phyloP scores from a whole-genome alignment of 2,888 invertebrate genomes.

The Leucophora obtusa region DNA sequence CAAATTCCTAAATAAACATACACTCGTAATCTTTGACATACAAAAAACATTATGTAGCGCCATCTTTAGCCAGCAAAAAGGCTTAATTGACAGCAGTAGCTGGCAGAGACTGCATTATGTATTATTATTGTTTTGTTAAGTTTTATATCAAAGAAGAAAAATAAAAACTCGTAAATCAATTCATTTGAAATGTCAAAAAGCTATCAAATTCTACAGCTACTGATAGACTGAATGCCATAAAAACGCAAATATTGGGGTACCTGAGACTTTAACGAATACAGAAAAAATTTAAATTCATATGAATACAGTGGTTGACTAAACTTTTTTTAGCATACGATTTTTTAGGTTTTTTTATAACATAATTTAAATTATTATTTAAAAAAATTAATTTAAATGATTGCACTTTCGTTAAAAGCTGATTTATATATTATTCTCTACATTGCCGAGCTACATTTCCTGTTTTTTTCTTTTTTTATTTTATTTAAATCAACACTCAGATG shows the following conservation, averaged over 20 bases:
- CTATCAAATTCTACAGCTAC: conserved; percentile 75
- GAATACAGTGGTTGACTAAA: neutral
- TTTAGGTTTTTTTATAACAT: no score
- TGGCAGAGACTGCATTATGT: conserved; percentile 19
- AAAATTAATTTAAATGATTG: no score
- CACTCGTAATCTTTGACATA: neutral
- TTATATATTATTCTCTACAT: no score
- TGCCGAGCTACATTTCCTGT: no score
- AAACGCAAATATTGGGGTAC: neutral
- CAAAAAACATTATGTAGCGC: conserved; percentile 33
- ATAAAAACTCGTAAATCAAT: conserved; percentile 71
- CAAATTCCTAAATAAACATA: conserved; percentile 34
- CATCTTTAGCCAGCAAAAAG: conserved; percentile 28
- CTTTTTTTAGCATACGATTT: no score
- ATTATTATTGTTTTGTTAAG: neutral
- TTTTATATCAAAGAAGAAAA: conserved; percentile 45
- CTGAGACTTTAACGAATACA: neutral
- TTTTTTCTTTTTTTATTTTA: no score
- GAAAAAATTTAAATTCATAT: neutral
- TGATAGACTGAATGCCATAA: conserved; percentile 67
- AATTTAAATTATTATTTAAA: no score
- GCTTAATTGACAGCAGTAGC: conserved; percentile 29
- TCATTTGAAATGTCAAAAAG: conserved; percentile 66
- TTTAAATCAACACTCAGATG: no score
- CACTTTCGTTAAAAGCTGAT: no score